phyloP scores from a whole-genome alignment of 2,888 invertebrate species.

The Scaptomyza polygonia region DNA sequence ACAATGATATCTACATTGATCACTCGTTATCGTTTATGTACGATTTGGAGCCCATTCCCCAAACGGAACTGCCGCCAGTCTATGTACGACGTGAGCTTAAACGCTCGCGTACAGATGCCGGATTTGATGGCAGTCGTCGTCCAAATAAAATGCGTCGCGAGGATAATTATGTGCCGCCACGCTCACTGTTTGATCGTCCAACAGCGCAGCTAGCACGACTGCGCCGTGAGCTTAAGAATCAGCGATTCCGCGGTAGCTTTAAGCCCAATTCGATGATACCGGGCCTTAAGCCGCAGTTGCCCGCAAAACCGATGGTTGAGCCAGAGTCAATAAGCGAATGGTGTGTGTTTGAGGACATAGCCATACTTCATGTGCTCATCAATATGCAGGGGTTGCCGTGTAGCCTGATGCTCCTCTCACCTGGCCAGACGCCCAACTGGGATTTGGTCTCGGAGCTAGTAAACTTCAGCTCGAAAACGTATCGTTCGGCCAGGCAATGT shows the following conservation, averaged over 20 bases:
- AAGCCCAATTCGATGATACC: constrained; percentile 86
- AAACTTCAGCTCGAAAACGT: constrained; percentile 92
- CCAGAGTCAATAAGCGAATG: constrained; percentile 92
- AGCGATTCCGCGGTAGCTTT: constrained; percentile 88
- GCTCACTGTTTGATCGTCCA: constrained; percentile 92
- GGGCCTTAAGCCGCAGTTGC: constrained; percentile 85
- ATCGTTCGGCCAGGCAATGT: constrained; percentile 96
- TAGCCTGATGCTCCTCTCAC: constrained; percentile 90
- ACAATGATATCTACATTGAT: constrained; percentile 96
- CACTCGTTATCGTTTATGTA: constrained; percentile 93
- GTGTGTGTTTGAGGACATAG: constrained; percentile 96
- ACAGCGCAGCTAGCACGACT: constrained; percentile 90
- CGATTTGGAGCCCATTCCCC: constrained; percentile 90
- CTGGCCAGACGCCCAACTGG: constrained; percentile 97
- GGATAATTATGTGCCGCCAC: constrained; percentile 90
- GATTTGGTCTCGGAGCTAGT: constrained; percentile 96
- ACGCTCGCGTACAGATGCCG: constrained; percentile 88
- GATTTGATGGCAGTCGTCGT: constrained; percentile 86
- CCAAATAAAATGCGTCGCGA: constrained; percentile 89
- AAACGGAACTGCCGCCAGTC: constrained; percentile 91
- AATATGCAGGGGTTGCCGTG: constrained; percentile 90
- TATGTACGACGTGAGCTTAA: constrained; percentile 92
- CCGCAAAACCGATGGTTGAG: constrained; percentile 86
- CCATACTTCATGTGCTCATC: constrained; percentile 92
- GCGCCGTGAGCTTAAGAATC: constrained; percentile 90